Evolutionary conservation across 2,888 invertebrate species (phyloP).

Genomic region (Clitarchus hookeri): DNA sequence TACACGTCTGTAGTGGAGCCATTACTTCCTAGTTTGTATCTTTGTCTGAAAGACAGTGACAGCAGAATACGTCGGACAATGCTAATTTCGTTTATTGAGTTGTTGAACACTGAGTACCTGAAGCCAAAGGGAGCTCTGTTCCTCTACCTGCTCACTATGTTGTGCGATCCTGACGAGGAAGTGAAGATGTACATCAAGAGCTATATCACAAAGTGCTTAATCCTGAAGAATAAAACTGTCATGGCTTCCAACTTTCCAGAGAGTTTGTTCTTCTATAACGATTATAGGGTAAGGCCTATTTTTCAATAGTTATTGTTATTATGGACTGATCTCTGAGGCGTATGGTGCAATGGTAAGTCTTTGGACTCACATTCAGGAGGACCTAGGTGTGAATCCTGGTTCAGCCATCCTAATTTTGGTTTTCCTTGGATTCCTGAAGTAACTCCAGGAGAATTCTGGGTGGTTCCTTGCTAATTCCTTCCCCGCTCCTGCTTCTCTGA

Average conservation of each 20-base stretch:
- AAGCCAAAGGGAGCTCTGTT: constrained; percentile 71
- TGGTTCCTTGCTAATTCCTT: no score
- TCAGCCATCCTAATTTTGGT: no score
- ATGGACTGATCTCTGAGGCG: no score
- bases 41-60: constrained; percentile 65
- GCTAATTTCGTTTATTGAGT: constrained; percentile 66
- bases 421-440: no score
- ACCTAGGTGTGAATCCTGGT: no score
- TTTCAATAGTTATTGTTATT: not conserved
- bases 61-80: constrained; percentile 67
- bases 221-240: constrained; percentile 63
- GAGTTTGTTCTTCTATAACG: constrained; percentile 72
- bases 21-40: constrained; percentile 65
- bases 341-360: no score
- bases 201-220: constrained; percentile 67
- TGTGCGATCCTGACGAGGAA: constrained; percentile 61
- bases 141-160: constrained; percentile 66
- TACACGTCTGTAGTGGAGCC: constrained; percentile 73
- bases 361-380: no score
- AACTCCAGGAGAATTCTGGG: no score
- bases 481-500: no score
- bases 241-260: constrained; percentile 73
- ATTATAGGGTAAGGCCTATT: constrained; percentile 51
- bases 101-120: constrained; percentile 73
- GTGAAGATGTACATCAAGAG: constrained; percentile 68